A percentile compares a stretch with the other conserved stretches of the same genome.
phyloP scores from a whole-genome alignment of 1,140 invertebrate species.

The Drosophila rufa region DNA sequence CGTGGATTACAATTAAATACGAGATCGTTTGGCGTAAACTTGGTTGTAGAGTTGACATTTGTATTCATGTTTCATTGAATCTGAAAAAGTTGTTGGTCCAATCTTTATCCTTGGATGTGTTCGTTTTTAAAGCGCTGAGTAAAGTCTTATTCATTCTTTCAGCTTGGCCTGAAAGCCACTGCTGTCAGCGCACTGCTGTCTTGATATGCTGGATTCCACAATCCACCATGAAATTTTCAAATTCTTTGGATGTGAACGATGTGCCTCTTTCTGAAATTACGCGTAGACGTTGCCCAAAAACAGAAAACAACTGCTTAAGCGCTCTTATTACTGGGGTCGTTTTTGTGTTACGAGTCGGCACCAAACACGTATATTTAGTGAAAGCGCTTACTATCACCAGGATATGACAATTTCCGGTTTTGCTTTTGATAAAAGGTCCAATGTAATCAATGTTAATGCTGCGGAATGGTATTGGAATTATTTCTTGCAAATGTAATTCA shows the following conservation, averaged over 20 bases:
- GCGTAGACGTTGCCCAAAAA: no score
- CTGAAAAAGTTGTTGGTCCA: background rate
- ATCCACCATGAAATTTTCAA: background rate
- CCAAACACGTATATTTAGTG: background rate
- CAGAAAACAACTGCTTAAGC: background rate
- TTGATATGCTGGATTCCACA: background rate
- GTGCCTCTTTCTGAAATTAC: no score
- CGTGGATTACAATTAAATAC: background rate
- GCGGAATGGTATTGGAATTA: background rate
- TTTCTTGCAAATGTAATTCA: background rate
- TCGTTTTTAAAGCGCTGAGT: no score
- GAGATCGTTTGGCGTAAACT: no score
- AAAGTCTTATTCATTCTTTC: no score
- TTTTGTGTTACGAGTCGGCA: background rate
- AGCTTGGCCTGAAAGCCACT: no score
- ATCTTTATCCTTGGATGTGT: no score
- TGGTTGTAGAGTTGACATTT: background rate
- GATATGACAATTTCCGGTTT: background rate
- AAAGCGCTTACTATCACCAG: slow-evolving; percentile 2
- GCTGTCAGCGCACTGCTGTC: background rate
- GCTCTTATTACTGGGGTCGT: background rate
- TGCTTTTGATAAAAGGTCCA: background rate
- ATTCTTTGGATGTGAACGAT: background rate
- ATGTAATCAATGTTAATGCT: background rate
- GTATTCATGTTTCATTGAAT: background rate